Base-by-base conservation (phyloP, 2,113 vertebrate species). In the Pachycephala philippinensis region DNA sequence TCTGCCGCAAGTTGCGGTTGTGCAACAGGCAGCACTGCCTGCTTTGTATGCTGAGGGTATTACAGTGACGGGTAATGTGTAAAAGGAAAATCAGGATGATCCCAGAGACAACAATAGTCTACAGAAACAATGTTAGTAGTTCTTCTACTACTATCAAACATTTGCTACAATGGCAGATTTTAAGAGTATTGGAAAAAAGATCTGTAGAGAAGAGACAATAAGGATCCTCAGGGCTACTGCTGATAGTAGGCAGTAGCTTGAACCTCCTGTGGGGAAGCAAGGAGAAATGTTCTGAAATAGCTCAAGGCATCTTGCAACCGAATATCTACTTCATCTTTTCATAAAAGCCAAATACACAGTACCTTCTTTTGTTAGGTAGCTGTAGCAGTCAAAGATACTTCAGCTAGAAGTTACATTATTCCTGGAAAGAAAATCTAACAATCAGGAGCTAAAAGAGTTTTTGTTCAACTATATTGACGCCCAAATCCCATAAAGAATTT, bases 201-300 rank as follows among this genome's bases (percentile, higher is more conserved):
- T 52, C 21, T 42, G 21, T 4, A 60, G 39, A 68, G 44, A 74
- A 65, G 18, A 0, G 0, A 65, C 13, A 50, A 3, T 4, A 7
- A 57, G 39, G 78, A 65, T 61, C 45, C 37, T 52, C 14, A 44
- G 53, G 37, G 13, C 11, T 86, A 56, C 31, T n/a, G n/a, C n/a
- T n/a, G n/a, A n/a, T n/a, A n/a, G n/a, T n/a, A n/a, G n/a, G n/a
- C n/a, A n/a, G n/a, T n/a, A n/a, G 22, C 56, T 42, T 33, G 39
- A 70, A 78, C 7, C 1, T 10, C n/a, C 40, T 30, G 9, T 3
- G 9, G 4, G 45, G 9, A 84, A 79, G 37, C 11, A 15, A 63
- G 35, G 11, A 74, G 31, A 80, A 31, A 61, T 15, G 15, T 22
- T 69, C 53, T 89, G 19, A 69, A 76, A 49, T 13, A 68, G 39